phyloP scores from a whole-genome alignment of 2,888 invertebrate genomes.

The Escarpia spicata region DNA sequence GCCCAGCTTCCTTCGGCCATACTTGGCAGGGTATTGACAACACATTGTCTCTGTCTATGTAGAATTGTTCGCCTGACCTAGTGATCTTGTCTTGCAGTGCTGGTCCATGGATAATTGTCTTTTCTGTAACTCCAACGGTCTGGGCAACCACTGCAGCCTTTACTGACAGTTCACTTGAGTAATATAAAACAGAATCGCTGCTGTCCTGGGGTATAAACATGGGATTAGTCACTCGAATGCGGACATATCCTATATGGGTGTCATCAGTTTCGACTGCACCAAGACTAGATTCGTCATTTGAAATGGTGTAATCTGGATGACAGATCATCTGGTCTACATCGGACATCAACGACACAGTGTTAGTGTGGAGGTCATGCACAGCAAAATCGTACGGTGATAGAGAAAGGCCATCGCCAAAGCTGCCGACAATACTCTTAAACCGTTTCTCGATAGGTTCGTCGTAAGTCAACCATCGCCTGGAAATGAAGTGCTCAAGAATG shows the following conservation, averaged over 20 bases:
- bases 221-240: not conserved
- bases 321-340: not conserved
- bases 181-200: not conserved
- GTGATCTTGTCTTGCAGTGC: not conserved
- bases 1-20: slow-evolving; percentile 46
- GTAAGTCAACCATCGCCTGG: not conserved
- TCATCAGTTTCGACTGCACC: not conserved
- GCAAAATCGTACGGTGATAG: not conserved
- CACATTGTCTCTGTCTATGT: slow-evolving; percentile 24
- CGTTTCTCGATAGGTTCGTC: not conserved
- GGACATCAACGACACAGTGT: not conserved
- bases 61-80: not conserved
- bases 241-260: not conserved
- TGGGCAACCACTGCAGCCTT: not conserved
- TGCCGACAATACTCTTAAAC: not conserved
- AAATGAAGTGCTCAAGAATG: slow-evolving; percentile 24
- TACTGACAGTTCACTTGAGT: not conserved
- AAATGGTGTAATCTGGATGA: not conserved
- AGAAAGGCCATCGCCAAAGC: slow-evolving; percentile 19
- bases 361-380: not conserved
- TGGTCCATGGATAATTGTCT: not conserved
- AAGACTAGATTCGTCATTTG: not conserved
- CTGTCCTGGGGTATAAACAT: not conserved
- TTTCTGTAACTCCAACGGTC: not conserved
- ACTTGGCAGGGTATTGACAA: slow-evolving; percentile 39